Base-by-base conservation (phyloP, 2,113 vertebrate species). In the Epinephelus moara region DNA sequence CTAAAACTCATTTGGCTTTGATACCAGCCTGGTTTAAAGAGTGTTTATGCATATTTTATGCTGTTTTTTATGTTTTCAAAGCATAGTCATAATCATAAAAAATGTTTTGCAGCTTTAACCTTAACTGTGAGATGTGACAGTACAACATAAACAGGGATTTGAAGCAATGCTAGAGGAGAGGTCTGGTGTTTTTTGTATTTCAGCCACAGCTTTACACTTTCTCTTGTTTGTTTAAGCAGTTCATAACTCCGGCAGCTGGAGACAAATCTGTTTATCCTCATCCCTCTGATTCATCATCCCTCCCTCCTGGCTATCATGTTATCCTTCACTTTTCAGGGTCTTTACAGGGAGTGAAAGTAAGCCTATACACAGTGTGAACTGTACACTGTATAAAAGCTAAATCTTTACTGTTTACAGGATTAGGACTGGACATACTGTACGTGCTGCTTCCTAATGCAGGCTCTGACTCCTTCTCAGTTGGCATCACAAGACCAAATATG, bases 211-310 rank as follows among this genome's bases (percentile, higher is more conserved):
- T 67, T 67, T 30, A n/a, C 8, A 57, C 50, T 53, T 75, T 33
- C 9, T 21, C 37, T 21, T 3, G 3, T 76, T 21, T 55, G 61
- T 57, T 30, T 10, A 45, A 18, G 45, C 9, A 11, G 49, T 30
- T 11, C 19, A 18, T 49, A 15, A 50, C 23, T 12, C 17, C 4
- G 11, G 6, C 72, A 52, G 60, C 74, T 30, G 27, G n/a, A 45
- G 42, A 53, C n/a, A 49, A 57, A 68, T 57, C 72, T 12, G 25
- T 61, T 75, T 49, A 64, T 53, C 61, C 60, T 63, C 33, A 64
- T 53, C 61, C 60, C 49, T 66, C 33, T 45, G 74, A 75, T 66
- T 45, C 61, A 49, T 30, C 40, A 52, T 30, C 14, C 64, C 15
- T 27, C 23, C 45, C 15, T 57, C 55, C 4, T 3, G 53, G 25